A percentile compares a stretch with the other conserved stretches of the same genome.
Conservation (phyloP, 2,113 vertebrate species). For the Mormyrus lacerda region DNA sequence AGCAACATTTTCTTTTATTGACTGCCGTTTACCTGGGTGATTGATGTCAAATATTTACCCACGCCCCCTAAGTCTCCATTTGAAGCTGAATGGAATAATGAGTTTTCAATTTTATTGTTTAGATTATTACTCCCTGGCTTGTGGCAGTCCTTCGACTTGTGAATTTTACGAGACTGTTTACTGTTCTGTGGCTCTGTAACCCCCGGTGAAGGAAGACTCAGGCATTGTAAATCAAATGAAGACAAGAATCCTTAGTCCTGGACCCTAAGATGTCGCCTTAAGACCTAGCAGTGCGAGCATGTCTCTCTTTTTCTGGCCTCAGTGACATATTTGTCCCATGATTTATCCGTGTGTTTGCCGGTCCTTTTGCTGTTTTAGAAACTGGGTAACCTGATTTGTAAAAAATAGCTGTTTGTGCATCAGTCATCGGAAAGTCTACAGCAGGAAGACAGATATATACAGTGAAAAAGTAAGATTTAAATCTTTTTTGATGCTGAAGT, state of each 20-base stretch:
- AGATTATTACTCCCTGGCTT: not conserved
- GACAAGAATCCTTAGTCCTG: not conserved
- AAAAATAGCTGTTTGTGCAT: not conserved
- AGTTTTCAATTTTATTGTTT: conserved; percentile 17
- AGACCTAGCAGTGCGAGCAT: not conserved
- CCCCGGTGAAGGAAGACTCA: not conserved
- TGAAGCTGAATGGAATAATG: not conserved
- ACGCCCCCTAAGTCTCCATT: not conserved
- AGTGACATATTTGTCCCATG: not conserved
- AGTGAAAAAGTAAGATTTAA: not conserved
- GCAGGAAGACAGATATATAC: not conserved
- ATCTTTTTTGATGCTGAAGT: not conserved
- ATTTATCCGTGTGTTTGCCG: not conserved
- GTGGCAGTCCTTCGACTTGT: not conserved
- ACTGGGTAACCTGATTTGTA: not conserved
- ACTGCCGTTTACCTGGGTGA: not conserved
- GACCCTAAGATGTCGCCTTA: not conserved
- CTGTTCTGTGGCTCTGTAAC: not conserved
- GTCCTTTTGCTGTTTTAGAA: not conserved
- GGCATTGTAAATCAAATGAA: conserved; percentile 10
- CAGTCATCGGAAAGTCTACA: not conserved
- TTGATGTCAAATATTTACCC: conserved; percentile 8
- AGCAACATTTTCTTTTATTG: not conserved
- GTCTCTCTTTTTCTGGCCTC: not conserved
- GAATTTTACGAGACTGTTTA: conserved; percentile 15